Percentiles rank a stretch among this genome's conserved stretches.
Conservation (phyloP, 2,888 invertebrate species). For the Petrolisthes cinctipes region DNA sequence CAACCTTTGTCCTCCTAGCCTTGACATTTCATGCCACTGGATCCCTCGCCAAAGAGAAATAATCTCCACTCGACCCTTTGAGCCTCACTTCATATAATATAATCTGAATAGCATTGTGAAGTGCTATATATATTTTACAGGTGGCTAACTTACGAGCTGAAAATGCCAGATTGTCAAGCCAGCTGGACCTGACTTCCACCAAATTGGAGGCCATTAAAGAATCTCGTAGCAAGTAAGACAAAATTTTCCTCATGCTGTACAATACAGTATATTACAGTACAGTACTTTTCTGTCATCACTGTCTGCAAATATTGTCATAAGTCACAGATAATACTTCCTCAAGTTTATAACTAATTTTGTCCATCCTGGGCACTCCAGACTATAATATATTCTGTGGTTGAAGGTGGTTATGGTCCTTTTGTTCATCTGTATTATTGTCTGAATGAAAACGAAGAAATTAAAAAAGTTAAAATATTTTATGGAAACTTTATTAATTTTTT, state of each 20-base stretch:
- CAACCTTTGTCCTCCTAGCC: no score
- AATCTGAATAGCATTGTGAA: not conserved
- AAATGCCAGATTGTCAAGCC: slow-evolving; percentile 42
- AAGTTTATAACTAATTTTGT: not conserved
- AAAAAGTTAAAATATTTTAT: no score
- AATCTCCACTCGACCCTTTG: no score
- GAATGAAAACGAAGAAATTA: no score
- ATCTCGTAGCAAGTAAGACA: slow-evolving; percentile 44
- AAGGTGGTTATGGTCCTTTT: no score
- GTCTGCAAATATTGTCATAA: not conserved
- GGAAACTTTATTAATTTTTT: no score
- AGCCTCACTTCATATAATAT: not conserved
- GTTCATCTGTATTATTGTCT: no score
- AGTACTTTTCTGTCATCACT: no score
- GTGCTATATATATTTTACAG: slow-evolving; percentile 7
- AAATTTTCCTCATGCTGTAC: not conserved
- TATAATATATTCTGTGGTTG: no score
- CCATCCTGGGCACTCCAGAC: not conserved
- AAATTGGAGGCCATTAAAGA: slow-evolving; percentile 40
- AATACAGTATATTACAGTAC: no score
- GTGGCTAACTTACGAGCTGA: slow-evolving; percentile 41
- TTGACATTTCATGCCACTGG: no score
- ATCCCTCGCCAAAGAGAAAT: no score
- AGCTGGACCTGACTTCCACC: slow-evolving; percentile 37
- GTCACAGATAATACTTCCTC: not conserved